phyloP scores from a whole-genome alignment of 2,888 invertebrate genomes.

The Ormyrus nitidulus region DNA sequence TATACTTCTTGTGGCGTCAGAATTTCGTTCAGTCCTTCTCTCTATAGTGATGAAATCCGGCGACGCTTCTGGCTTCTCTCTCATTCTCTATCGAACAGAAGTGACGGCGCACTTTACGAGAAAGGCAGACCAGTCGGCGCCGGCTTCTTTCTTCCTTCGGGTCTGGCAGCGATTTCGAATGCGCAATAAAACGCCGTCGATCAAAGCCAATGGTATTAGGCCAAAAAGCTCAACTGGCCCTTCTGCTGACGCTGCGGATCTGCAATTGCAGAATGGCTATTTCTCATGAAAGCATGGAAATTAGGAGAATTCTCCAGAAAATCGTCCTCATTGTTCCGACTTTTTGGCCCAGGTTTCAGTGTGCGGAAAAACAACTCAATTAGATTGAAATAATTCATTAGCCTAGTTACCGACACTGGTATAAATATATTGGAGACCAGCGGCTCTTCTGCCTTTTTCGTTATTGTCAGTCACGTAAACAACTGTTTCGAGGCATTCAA shows the following conservation, averaged over 20 bases:
- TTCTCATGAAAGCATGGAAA: not conserved
- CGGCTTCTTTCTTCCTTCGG: not conserved
- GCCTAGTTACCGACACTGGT: not conserved
- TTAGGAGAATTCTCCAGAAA: not conserved
- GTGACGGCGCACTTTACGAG: conserved; percentile 49
- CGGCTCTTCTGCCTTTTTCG: not conserved
- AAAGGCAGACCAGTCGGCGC: conserved; percentile 11
- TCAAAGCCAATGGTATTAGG: conserved; percentile 17
- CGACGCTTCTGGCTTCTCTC: conserved; percentile 21
- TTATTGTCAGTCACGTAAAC: conserved; percentile 44
- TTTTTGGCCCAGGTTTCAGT: not conserved
- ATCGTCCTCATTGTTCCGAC: not conserved
- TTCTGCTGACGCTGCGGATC: not conserved
- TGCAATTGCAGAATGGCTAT: not conserved
- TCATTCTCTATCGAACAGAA: conserved; percentile 30
- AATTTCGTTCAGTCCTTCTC: not conserved
- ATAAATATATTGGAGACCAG: conserved; percentile 1
- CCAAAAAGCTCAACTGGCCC: conserved; percentile 1
- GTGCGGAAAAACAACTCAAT: not conserved
- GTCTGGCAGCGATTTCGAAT: conserved; percentile 39
- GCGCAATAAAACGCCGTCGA: conserved; percentile 46
- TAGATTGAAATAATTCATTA: not conserved
- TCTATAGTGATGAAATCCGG: conserved; percentile 22
- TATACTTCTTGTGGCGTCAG: conserved; percentile 33
- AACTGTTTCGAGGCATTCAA: conserved; percentile 37